phyloP scores from a whole-genome alignment of 2,113 vertebrate species.

The Neogale vison region DNA sequence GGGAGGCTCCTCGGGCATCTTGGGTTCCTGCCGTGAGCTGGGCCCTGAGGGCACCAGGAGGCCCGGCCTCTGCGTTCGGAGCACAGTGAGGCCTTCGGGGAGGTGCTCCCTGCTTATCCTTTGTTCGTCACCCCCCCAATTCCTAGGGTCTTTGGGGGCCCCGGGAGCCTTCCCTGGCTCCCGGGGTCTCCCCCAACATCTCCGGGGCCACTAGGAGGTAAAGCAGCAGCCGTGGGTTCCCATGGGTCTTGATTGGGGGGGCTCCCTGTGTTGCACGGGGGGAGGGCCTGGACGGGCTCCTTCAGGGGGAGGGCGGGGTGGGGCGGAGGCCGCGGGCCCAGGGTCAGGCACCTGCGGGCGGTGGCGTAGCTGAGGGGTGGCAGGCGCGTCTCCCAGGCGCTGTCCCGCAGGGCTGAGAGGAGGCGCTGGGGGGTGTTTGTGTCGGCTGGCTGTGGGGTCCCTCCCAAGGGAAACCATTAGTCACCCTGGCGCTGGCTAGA shows the following conservation, averaged over 20 bases:
- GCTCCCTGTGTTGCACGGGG: not conserved
- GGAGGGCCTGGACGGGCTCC: fast-evolving
- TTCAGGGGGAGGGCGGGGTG: no score
- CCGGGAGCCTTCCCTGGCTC: not conserved
- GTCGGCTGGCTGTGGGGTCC: not conserved
- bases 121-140: not conserved
- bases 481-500: not conserved
- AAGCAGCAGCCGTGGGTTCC: no score
- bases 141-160: not conserved
- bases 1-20: fast-evolving
- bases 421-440: not conserved
- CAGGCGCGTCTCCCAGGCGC: not conserved
- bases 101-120: not conserved
- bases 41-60: not conserved
- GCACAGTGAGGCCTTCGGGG: fast-evolving
- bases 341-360: not conserved
- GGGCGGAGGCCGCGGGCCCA: not conserved
- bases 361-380: not conserved
- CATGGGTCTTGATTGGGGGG: not conserved
- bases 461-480: constrained; percentile 65
- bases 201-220: no score
- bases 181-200: not conserved
- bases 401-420: not conserved
- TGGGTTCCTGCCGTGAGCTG: fast-evolving
- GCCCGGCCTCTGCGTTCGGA: fast-evolving